Base-by-base conservation (phyloP, 2,113 vertebrate species). In the Caloenas nicobarica region DNA sequence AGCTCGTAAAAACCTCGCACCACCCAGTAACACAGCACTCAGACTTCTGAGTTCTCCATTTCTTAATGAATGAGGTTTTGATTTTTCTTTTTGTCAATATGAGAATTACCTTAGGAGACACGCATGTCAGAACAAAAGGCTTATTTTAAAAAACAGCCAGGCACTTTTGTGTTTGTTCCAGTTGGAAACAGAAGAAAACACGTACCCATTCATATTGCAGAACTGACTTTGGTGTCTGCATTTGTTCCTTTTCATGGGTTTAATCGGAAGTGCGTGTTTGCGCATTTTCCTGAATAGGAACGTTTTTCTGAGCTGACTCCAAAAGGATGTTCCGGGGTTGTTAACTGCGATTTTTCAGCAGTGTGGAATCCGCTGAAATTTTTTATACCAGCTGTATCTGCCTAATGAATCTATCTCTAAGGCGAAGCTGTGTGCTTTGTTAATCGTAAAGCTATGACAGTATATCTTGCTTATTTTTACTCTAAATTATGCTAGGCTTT, bases 391-490 rank as follows among this genome's bases (percentile, higher is more conserved):
- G 54, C 89, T 66, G 11, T 77, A 46, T 54, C 93, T 82, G 84
- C 87, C 88, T 94, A 73, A 95, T 89, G 93, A 57, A 66, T 95
- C 84, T 68, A 7, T 93, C 91, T 89, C 61, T 3, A 25, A 94
- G 84, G 84, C 89, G 88, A 91, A 71, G 84, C 91, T 18, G 53
- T 16, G 70, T 31, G 78, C 94, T 80, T 78, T 19, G 2, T 81
- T 92, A 61, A 95, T 94, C 36, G 8, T 88, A n/a, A 17, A 57
- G 81, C 94, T 29, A 6, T n/a, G 78, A 6, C 31, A 29, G 77
- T 61, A 40, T 77, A 86, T 82, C 91, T 91, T 82, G 84, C 91
- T 95, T 93, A 85, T 94, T 92, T 96, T 92, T 87, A 9, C 84
- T 89, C 54, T 65, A 70, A 95, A 89, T 95, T 94, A 94, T 65